Evolutionary conservation across 2,888 invertebrate genomes (phyloP), one percentile per base, ranked within the genome.

Genomic region (Arrhopalites spinosus): DNA sequence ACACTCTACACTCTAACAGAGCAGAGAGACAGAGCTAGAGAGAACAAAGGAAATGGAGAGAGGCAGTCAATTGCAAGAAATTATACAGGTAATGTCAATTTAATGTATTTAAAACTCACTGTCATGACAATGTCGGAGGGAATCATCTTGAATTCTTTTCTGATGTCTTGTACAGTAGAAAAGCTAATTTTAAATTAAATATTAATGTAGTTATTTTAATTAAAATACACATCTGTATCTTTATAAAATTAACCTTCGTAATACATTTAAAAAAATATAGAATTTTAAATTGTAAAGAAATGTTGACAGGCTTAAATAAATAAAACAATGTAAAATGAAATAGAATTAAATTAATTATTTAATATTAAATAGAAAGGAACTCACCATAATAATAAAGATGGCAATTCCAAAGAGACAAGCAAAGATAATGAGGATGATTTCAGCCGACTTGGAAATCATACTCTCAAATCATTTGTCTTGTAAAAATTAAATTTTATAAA

Each of bases 81-180:
- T n/a, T n/a, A n/a, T n/a, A n/a, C n/a, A n/a, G n/a, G n/a, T n/a
- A n/a, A n/a, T n/a, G n/a, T n/a, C n/a, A n/a, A n/a, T n/a, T n/a
- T n/a, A n/a, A n/a, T n/a, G n/a, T n/a, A n/a, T n/a, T n/a, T 36
- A 36, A 7, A 36, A 68, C 68, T 74, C 36, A 74, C 74, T 61
- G 45, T 74, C 74, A 25, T 59, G 74, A 3, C 68, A 36, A 45
- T 67, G 74, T 15, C 74, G 67, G 61, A 74, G 61, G 68, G 59
- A 61, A 30, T 67, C 68, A 30, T 67, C 68, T 45, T 67, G 74
- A 59, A 74, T 67, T 15, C 74, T 30, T 30, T 74, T 74, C 56
- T 74, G 74, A 61, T 74, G 74, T 30, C 74, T 30, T 5, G 74
- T 74, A 29, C 74, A 74, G 66, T 68, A 74, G 68, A 74, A 74